Conservation (phyloP, 2,113 vertebrate genomes). For the Sinocyclocheilus grahami region DNA sequence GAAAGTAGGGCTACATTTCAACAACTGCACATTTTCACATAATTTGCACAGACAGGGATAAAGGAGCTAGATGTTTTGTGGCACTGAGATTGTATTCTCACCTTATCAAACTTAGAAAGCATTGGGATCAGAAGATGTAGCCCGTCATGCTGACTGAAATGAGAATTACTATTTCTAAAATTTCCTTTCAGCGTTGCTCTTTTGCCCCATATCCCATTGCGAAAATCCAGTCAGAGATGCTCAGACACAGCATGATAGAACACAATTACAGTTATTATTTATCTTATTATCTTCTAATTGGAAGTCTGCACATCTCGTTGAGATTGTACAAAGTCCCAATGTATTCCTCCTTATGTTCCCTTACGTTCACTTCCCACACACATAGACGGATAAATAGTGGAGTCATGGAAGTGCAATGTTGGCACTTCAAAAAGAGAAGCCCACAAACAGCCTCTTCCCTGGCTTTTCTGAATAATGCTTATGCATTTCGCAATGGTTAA, state of each 20-base stretch:
- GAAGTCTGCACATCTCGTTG: neutral
- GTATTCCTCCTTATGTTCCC: neutral
- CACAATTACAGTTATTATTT: constrained; percentile 10
- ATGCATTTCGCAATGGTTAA: constrained; percentile 45
- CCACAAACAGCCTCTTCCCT: constrained; percentile 25
- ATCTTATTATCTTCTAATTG: constrained; percentile 10
- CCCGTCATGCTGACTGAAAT: neutral
- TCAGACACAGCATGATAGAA: constrained; percentile 2
- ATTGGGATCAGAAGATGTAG: constrained; percentile 5
- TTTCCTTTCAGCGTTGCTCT: constrained; percentile 7
- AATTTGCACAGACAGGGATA: constrained; percentile 6
- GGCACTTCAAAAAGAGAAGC: constrained; percentile 14
- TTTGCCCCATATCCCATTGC: neutral
- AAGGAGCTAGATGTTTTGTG: neutral
- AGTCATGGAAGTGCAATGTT: neutral
- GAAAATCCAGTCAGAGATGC: neutral
- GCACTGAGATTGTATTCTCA: constrained; percentile 5
- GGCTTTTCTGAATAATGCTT: constrained; percentile 6
- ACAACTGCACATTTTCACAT: constrained; percentile 14
- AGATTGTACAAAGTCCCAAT: neutral
- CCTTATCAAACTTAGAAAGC: constrained; percentile 14
- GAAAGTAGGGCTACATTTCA: constrained; percentile 1
- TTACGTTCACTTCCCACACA: neutral
- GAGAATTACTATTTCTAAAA: constrained; percentile 2
- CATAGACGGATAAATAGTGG: neutral